A percentile compares a stretch with the other conserved stretches of the same genome.
These are phyloP conservation scores for Aphaenogaster floridana DNA, from an alignment of 1,140 invertebrate species.

Conservation along the genomic window DNA sequence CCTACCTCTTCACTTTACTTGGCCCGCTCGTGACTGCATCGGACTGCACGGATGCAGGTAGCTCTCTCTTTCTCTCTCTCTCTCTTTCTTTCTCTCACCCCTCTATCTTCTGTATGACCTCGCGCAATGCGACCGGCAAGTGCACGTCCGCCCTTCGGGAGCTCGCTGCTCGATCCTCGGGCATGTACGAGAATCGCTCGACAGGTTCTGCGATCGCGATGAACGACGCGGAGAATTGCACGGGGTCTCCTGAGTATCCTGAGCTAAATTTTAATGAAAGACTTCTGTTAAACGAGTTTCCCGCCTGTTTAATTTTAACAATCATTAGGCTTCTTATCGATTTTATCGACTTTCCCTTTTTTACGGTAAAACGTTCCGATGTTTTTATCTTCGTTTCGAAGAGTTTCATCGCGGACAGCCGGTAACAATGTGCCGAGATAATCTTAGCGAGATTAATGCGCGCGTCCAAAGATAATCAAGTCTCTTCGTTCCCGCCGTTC, in stretches of 20 bases:
- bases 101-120: slow-evolving; percentile 65
- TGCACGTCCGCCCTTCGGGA: slow-evolving; percentile 64
- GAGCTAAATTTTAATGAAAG: slow-evolving; percentile 15
- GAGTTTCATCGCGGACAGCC: slow-evolving; percentile 48
- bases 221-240: not conserved
- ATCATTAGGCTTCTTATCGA: not conserved
- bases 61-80: slow-evolving; percentile 60
- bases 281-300: not conserved
- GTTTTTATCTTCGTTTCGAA: slow-evolving; percentile 37
- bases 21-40: slow-evolving; percentile 70
- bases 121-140: slow-evolving; percentile 69
- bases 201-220: slow-evolving; percentile 27
- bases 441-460: slow-evolving; percentile 53
- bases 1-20: slow-evolving; percentile 2
- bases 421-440: slow-evolving; percentile 58
- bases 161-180: slow-evolving; percentile 42
- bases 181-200: slow-evolving; percentile 44
- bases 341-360: slow-evolving; percentile 23
- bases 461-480: slow-evolving; percentile 44
- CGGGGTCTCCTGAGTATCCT: not conserved
- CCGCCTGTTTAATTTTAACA: slow-evolving; percentile 4
- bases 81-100: slow-evolving; percentile 31
- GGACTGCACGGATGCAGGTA: slow-evolving; percentile 69
- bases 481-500: slow-evolving; percentile 33
- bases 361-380: slow-evolving; percentile 3